Conservation (phyloP, 64 coral and sea anemone genomes). For the Montipora cactus region DNA sequence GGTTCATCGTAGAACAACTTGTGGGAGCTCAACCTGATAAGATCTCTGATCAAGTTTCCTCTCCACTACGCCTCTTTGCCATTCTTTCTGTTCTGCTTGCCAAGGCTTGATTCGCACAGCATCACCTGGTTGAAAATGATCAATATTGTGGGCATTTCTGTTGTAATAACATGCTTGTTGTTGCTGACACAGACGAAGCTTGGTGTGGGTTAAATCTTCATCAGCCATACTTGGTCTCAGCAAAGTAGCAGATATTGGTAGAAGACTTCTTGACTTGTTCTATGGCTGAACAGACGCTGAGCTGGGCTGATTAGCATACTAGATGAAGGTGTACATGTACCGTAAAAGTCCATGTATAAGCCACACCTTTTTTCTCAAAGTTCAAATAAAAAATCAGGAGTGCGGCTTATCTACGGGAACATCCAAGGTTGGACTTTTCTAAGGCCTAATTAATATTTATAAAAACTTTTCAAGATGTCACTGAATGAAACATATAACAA, state of each 20-base stretch:
- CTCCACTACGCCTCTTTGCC: not conserved
- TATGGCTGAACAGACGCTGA: not conserved
- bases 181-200: not conserved
- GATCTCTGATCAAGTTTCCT: not conserved
- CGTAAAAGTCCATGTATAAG: too few relatives aligned
- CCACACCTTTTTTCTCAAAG: too few relatives aligned
- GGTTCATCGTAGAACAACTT: not conserved
- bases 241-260: not conserved
- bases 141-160: not conserved
- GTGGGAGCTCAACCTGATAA: not conserved
- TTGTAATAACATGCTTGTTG: conserved; percentile 18
- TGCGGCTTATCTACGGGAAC: too few relatives aligned
- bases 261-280: conserved; percentile 26
- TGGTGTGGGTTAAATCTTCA: conserved; percentile 1
- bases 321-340: not conserved
- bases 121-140: not conserved
- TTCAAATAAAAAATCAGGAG: too few relatives aligned
- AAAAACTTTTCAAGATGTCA: too few relatives aligned
- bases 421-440: too few relatives aligned
- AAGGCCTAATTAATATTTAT: too few relatives aligned
- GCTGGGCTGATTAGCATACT: not conserved
- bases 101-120: not conserved
- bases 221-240: conserved; percentile 2
- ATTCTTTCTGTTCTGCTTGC: too few relatives aligned
- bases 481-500: too few relatives aligned